Evolutionary conservation across 2,888 invertebrate species (phyloP).

Genomic region (Tinea pellionella): DNA sequence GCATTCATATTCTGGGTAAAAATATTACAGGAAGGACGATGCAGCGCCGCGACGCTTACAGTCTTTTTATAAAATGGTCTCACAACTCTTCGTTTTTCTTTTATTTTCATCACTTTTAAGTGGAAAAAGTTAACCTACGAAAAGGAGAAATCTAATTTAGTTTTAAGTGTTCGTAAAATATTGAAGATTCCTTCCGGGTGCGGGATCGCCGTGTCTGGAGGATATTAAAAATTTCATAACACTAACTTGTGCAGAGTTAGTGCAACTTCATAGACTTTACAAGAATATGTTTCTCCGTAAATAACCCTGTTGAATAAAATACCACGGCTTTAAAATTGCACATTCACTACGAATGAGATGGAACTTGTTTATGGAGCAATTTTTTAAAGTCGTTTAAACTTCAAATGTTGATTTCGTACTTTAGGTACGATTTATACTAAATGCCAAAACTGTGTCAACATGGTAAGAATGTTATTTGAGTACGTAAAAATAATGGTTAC

Average conservation of each 20-base stretch:
- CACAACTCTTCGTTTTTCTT: not conserved
- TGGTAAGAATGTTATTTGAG: too few relatives aligned
- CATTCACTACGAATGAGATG: not conserved
- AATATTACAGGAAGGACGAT: not conserved
- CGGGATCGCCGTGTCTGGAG: conserved; percentile 39
- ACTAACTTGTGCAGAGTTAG: conserved; percentile 14
- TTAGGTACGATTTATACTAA: too few relatives aligned
- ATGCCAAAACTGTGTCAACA: too few relatives aligned
- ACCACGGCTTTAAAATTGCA: not conserved
- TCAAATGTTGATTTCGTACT: not conserved
- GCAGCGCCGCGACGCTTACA: not conserved
- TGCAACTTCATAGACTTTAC: conserved; percentile 11
- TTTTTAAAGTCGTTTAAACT: not conserved
- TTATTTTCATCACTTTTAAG: conserved; percentile 2
- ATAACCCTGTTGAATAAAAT: conserved; percentile 13
- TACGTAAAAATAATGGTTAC: too few relatives aligned
- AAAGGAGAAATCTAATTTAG: conserved; percentile 40
- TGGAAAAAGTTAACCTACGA: conserved; percentile 12
- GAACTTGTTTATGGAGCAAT: not conserved
- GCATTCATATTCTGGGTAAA: not conserved
- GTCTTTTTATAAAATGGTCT: not conserved
- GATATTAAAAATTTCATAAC: conserved; percentile 48
- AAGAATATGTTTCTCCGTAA: conserved; percentile 16
- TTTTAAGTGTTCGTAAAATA: conserved; percentile 54
- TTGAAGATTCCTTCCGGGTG: conserved; percentile 37